These are phyloP conservation scores for Pterophyllum scalare DNA, from an alignment of 2,113 vertebrate species.

Conservation along the genomic window DNA sequence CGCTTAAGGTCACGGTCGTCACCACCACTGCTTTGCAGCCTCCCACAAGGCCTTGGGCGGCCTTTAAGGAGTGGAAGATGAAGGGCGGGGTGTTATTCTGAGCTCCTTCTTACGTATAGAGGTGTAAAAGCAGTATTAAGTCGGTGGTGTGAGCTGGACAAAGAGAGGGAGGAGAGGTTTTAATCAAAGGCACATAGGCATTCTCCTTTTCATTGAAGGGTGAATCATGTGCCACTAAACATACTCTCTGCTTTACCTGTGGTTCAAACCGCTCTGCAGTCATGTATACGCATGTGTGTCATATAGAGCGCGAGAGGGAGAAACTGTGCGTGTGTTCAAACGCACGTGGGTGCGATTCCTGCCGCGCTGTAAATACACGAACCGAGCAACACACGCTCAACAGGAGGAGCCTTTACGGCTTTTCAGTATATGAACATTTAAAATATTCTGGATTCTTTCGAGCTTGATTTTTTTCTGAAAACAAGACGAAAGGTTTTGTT, in stretches of 20 bases:
- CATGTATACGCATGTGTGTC: not conserved
- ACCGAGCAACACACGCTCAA: slow-evolving; percentile 32
- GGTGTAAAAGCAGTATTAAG: slow-evolving; percentile 21
- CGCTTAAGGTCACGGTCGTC: slow-evolving; percentile 17
- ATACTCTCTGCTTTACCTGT: not conserved
- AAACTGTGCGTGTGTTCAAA: not conserved
- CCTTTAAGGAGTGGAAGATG: not conserved
- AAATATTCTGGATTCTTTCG: not conserved
- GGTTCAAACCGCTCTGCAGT: not conserved
- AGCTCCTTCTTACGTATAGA: slow-evolving; percentile 31
- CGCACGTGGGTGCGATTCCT: slow-evolving; percentile 33
- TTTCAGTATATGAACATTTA: not conserved
- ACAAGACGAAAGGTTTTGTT: not conserved
- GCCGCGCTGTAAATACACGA: slow-evolving; percentile 40
- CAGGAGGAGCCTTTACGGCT: not conserved
- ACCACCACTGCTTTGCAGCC: slow-evolving; percentile 19
- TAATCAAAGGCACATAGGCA: not conserved
- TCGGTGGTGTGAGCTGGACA: not conserved
- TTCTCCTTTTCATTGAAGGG: not conserved
- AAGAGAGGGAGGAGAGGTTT: slow-evolving; percentile 3
- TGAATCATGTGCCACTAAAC: slow-evolving; percentile 30
- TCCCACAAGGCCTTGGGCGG: slow-evolving; percentile 4
- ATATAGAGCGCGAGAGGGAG: not conserved
- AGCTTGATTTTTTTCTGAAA: too few relatives aligned
- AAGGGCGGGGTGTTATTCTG: slow-evolving; percentile 43